Evolutionary conservation across 64 coral and sea anemone species (phyloP).

Genomic region (Pocillopora verrucosa): DNA sequence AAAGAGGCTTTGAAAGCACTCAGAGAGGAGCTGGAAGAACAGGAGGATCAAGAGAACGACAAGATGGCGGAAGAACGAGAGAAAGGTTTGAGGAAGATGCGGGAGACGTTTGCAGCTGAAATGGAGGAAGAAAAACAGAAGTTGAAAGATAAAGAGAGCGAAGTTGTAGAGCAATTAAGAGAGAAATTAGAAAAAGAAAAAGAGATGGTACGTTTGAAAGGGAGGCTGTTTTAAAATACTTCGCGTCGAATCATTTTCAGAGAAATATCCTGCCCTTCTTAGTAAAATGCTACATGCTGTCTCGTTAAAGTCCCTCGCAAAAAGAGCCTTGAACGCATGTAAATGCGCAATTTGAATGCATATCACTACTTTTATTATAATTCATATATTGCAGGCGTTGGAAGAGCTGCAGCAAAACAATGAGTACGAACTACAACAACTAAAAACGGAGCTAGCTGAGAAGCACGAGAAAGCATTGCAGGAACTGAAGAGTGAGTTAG

Average conservation of each 20-base stretch:
- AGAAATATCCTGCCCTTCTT: no score
- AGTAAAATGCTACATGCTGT: no score
- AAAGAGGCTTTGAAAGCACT: slow-evolving; percentile 58
- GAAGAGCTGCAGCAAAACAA: slow-evolving; percentile 91
- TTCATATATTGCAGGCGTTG: slow-evolving; percentile 38
- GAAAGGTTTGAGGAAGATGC: slow-evolving; percentile 42
- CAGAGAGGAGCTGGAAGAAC: slow-evolving; percentile 73
- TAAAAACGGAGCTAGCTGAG: slow-evolving; percentile 87
- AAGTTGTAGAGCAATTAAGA: slow-evolving; percentile 59
- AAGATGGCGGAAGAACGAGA: slow-evolving; percentile 51
- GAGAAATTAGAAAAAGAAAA: slow-evolving; percentile 91
- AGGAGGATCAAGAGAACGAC: slow-evolving; percentile 71
- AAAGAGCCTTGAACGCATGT: not conserved
- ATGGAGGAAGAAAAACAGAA: slow-evolving; percentile 72
- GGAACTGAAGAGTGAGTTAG: slow-evolving; percentile 51
- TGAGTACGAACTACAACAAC: slow-evolving; percentile 87
- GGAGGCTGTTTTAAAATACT: not conserved
- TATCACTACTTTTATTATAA: not conserved
- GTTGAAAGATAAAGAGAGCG: slow-evolving; percentile 54
- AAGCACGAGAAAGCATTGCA: slow-evolving; percentile 89
- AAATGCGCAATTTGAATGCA: not conserved
- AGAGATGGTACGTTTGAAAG: slow-evolving; percentile 58
- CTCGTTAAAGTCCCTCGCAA: no score
- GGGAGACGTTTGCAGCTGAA: slow-evolving; percentile 68
- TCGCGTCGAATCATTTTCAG: not conserved